Evolutionary conservation across 2,888 invertebrate species (phyloP).

Genomic region (Empis livida): DNA sequence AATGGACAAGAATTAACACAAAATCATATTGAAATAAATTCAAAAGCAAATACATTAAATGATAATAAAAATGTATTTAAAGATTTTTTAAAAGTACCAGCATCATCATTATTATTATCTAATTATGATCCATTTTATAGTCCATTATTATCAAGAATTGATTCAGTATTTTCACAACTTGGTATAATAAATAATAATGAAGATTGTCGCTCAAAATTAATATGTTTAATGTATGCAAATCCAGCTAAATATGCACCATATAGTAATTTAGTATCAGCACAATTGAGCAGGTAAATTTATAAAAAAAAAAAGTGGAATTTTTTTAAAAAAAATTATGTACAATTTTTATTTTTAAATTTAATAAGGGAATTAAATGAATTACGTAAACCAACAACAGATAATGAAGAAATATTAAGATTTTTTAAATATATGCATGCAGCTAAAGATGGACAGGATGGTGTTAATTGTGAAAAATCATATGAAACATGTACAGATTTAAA

Average conservation of each 20-base stretch:
- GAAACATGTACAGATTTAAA: constrained; percentile 51
- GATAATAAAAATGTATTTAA: constrained; percentile 54
- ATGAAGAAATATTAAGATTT: constrained; percentile 75
- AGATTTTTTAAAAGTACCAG: constrained; percentile 76
- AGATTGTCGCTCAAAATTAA: constrained; percentile 65
- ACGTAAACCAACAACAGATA: constrained; percentile 71
- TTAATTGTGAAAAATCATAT: constrained; percentile 56
- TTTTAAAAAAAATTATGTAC: neutral
- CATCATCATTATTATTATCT: constrained; percentile 65
- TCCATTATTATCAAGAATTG: constrained; percentile 68
- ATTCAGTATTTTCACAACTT: constrained; percentile 65
- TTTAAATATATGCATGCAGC: constrained; percentile 86
- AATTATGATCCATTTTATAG: constrained; percentile 87
- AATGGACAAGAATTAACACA: too few species aligned
- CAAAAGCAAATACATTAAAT: constrained; percentile 14
- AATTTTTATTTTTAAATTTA: constrained; percentile 7
- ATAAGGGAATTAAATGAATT: constrained; percentile 70
- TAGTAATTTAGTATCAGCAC: constrained; percentile 77
- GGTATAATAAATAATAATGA: constrained; percentile 54
- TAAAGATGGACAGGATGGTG: constrained; percentile 71
- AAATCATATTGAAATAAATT: neutral
- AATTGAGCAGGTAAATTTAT: constrained; percentile 59
- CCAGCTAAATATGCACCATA: constrained; percentile 83
- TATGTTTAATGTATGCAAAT: constrained; percentile 78
- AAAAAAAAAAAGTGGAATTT: neutral